Percentiles rank a stretch among this genome's conserved stretches.
These are phyloP conservation scores for Xiphophorus hellerii DNA, from an alignment of 2,113 vertebrate species.

Conservation along the genomic window DNA sequence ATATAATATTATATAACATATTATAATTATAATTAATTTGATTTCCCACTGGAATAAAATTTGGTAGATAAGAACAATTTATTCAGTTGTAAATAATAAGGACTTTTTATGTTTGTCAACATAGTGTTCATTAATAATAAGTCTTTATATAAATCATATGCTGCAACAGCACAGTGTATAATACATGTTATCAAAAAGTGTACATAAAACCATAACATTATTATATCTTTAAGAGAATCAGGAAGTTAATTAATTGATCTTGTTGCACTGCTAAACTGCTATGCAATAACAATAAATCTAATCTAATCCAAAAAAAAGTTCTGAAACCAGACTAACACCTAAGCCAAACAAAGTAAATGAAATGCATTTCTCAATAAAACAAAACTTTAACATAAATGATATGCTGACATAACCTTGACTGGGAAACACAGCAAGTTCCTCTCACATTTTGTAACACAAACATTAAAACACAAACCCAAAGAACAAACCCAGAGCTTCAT, in stretches of 20 bases:
- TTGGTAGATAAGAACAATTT: no score
- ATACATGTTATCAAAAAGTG: not conserved
- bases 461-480: constrained; percentile 15
- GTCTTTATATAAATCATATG: not conserved
- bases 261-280: no score
- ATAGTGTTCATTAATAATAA: not conserved
- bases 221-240: no score
- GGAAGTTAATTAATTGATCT: no score
- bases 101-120: no score
- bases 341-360: not conserved
- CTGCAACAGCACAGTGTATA: not conserved
- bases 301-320: no score
- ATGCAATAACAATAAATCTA: no score
- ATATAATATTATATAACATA: no score
- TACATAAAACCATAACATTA: not conserved
- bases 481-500: constrained; percentile 14
- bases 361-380: constrained; percentile 17
- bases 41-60: no score
- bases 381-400: constrained; percentile 9
- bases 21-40: no score
- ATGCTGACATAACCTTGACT: not conserved
- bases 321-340: no score
- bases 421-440: constrained; percentile 14
- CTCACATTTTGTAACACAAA: constrained; percentile 11
- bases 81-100: no score